These are phyloP conservation scores for Pyrgus malvae DNA, from an alignment of 2,888 invertebrate genomes.

Conservation along the genomic window DNA sequence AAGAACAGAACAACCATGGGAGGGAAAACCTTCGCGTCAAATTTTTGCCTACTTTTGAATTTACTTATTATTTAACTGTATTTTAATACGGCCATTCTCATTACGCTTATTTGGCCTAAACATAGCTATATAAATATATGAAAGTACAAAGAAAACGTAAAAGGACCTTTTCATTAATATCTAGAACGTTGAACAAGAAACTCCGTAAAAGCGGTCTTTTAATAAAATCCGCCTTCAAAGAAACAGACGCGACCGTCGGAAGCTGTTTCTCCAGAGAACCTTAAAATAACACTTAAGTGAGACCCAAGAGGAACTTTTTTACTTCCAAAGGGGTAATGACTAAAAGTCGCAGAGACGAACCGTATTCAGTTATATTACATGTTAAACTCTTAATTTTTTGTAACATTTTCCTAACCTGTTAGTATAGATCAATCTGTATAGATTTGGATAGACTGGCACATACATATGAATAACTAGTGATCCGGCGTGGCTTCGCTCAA, in stretches of 20 bases:
- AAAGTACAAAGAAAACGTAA: background rate
- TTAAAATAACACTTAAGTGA: conserved; percentile 16
- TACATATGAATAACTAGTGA: no score
- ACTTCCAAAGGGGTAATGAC: conserved; percentile 15
- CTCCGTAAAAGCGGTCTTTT: conserved; percentile 12
- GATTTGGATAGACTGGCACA: no score
- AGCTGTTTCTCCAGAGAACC: conserved; percentile 11
- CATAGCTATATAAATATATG: background rate
- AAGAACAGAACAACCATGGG: no score
- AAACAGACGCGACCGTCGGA: conserved; percentile 19
- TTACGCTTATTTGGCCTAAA: no score
- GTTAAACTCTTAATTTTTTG: no score
- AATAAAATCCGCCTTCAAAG: conserved; percentile 11
- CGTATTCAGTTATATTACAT: background rate
- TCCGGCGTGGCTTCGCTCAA: no score
- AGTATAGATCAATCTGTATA: no score
- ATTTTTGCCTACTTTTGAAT: no score
- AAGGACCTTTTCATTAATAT: conserved; percentile 7
- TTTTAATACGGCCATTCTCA: no score
- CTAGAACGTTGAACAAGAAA: conserved; percentile 12
- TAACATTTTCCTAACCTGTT: no score
- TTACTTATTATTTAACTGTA: no score
- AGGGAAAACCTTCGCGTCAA: no score
- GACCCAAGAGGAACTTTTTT: conserved; percentile 14
- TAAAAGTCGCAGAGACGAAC: background rate